A percentile compares a stretch with the other conserved stretches of the same genome.
Evolutionary conservation across 2,888 invertebrate genomes (phyloP).

Genomic region (Arge pagana): DNA sequence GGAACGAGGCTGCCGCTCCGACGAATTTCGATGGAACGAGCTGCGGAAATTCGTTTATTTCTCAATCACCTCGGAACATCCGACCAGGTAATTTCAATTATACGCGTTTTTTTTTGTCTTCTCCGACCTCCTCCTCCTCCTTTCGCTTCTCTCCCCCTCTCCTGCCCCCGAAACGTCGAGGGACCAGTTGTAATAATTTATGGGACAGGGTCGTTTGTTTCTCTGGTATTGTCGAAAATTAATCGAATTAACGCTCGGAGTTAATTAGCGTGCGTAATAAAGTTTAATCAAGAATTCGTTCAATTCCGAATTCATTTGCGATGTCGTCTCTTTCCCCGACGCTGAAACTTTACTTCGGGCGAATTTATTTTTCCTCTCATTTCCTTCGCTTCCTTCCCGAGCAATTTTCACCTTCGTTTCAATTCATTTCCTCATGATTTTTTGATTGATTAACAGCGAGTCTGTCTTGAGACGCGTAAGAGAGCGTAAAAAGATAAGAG

Average conservation of each 20-base stretch:
- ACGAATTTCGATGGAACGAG: too few species aligned
- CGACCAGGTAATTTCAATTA: too few species aligned
- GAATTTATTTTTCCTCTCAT: background rate
- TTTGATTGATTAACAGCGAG: constrained; percentile 54
- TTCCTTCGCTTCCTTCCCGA: constrained; percentile 10
- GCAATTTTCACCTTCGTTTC: constrained; percentile 27
- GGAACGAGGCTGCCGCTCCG: too few species aligned
- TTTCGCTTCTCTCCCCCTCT: constrained; percentile 23
- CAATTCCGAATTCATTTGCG: constrained; percentile 1
- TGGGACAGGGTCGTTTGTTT: too few species aligned
- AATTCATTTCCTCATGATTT: constrained; percentile 47
- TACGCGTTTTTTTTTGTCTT: constrained; percentile 26
- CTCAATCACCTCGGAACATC: too few species aligned
- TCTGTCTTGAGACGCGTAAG: constrained; percentile 42
- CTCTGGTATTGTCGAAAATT: background rate
- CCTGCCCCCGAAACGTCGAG: constrained; percentile 19
- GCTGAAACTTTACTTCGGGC: background rate
- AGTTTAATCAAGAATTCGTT: background rate
- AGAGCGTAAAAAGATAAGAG: constrained; percentile 46
- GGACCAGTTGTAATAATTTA: too few species aligned
- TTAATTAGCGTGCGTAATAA: background rate
- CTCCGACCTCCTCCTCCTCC: constrained; percentile 20
- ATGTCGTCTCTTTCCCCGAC: background rate
- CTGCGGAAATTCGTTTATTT: too few species aligned
- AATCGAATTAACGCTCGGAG: background rate